A percentile compares a stretch with the other conserved stretches of the same genome.
Evolutionary conservation across 1,140 invertebrate species (phyloP).

Genomic region (Bombus sibiricus): DNA sequence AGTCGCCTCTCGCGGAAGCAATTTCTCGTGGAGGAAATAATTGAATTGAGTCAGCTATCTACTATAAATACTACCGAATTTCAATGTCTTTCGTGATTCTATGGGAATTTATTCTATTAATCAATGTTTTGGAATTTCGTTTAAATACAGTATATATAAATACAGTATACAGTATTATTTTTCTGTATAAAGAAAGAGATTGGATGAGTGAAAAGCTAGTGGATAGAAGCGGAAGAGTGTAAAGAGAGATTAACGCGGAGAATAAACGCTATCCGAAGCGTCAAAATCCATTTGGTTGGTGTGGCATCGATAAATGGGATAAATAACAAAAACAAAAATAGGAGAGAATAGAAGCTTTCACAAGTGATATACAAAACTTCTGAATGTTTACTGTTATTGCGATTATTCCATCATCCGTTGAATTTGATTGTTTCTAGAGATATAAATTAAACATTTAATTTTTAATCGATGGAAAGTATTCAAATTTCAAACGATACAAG

Average conservation of each 20-base stretch:
- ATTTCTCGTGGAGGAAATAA: slow-evolving; percentile 46
- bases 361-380: neutral
- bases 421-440: neutral
- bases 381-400: slow-evolving; percentile 13
- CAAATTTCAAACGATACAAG: neutral
- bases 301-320: slow-evolving; percentile 45
- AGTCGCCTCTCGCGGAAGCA: slow-evolving; percentile 44
- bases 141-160: neutral
- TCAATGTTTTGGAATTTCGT: neutral
- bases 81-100: neutral
- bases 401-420: slow-evolving; percentile 8
- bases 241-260: slow-evolving; percentile 26
- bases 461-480: neutral
- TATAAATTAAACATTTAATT: slow-evolving; percentile 8
- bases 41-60: slow-evolving; percentile 41
- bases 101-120: neutral
- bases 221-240: neutral
- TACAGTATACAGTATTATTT: neutral
- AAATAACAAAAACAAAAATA: slow-evolving; percentile 20
- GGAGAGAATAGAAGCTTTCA: neutral
- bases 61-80: neutral
- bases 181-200: neutral
- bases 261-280: slow-evolving; percentile 11
- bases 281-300: slow-evolving; percentile 40
- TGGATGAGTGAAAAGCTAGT: neutral